Percentiles rank a stretch among this genome's conserved stretches.
Evolutionary conservation across 2,888 invertebrate species (phyloP).

Genomic region (Opisthograptis luteolata): DNA sequence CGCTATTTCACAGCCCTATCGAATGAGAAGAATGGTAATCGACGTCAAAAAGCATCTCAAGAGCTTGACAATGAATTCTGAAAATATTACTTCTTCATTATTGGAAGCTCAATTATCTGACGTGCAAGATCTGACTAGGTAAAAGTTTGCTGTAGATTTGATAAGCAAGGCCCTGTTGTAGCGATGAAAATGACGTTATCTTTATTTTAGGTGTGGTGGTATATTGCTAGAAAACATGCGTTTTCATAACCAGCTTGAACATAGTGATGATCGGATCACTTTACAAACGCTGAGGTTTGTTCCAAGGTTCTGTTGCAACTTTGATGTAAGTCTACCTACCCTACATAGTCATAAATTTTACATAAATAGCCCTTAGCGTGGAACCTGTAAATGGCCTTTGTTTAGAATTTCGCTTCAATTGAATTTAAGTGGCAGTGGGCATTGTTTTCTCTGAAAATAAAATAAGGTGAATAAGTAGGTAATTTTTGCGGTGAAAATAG

Average conservation of each 20-base stretch:
- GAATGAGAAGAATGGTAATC: conserved; percentile 40
- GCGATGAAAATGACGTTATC: too few relatives aligned
- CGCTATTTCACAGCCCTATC: conserved; percentile 86
- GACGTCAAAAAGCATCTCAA: conserved; percentile 34
- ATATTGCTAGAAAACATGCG: conserved; percentile 38
- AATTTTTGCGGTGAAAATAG: too few relatives aligned
- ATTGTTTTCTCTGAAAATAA: too few relatives aligned
- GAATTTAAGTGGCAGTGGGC: too few relatives aligned
- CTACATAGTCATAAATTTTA: too few relatives aligned
- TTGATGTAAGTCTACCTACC: conserved; percentile 41
- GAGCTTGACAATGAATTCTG: not conserved
- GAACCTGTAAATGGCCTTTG: too few relatives aligned
- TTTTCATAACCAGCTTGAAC: conserved; percentile 28
- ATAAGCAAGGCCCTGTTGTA: too few relatives aligned
- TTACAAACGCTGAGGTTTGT: conserved; percentile 33
- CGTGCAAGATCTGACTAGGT: not conserved
- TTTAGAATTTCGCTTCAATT: too few relatives aligned
- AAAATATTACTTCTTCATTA: not conserved
- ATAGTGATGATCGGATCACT: conserved; percentile 10
- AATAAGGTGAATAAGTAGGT: too few relatives aligned
- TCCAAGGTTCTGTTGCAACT: conserved; percentile 18
- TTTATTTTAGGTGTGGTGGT: conserved; percentile 48
- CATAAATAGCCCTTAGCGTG: too few relatives aligned
- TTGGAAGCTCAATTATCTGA: conserved; percentile 1
- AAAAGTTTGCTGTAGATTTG: not conserved